phyloP scores from a whole-genome alignment of 2,797 vertebrate genomes.

The Pangasius djambal region DNA sequence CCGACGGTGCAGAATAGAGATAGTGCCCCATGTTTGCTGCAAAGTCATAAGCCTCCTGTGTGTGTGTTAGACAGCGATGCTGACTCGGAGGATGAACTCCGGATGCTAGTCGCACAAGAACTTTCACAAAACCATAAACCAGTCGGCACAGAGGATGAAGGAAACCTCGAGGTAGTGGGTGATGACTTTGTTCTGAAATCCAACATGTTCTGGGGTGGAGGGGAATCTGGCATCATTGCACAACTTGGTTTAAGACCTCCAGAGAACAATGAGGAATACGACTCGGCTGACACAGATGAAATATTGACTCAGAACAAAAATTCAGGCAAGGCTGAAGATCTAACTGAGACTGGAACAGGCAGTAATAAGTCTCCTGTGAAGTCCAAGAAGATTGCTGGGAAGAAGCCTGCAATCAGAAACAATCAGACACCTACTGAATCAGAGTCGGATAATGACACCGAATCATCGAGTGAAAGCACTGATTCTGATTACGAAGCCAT shows the following conservation, averaged over 20 bases:
- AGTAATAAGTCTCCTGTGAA: neutral
- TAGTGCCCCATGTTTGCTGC: neutral
- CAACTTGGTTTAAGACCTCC: neutral
- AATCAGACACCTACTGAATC: neutral
- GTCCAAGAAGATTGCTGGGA: neutral
- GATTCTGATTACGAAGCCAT: conserved; percentile 83
- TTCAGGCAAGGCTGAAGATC: neutral
- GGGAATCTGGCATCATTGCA: conserved; percentile 48
- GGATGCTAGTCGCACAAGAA: conserved; percentile 67
- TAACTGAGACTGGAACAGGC: neutral
- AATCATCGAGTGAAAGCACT: conserved; percentile 55
- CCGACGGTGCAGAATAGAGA: neutral
- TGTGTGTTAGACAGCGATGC: conserved; percentile 64
- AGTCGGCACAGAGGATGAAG: conserved; percentile 54
- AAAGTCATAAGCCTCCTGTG: neutral
- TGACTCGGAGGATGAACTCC: conserved; percentile 84
- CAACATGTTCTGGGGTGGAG: conserved; percentile 55
- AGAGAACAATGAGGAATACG: conserved; percentile 70
- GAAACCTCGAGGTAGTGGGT: conserved; percentile 83
- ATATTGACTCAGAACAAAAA: conserved; percentile 79
- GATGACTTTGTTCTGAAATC: conserved; percentile 76
- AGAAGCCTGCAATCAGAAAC: neutral
- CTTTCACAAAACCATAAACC: neutral
- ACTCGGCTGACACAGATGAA: conserved; percentile 90
- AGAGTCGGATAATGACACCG: neutral